These are phyloP conservation scores for Cylas formicarius DNA, from an alignment of 1,140 invertebrate species.

Conservation along the genomic window DNA sequence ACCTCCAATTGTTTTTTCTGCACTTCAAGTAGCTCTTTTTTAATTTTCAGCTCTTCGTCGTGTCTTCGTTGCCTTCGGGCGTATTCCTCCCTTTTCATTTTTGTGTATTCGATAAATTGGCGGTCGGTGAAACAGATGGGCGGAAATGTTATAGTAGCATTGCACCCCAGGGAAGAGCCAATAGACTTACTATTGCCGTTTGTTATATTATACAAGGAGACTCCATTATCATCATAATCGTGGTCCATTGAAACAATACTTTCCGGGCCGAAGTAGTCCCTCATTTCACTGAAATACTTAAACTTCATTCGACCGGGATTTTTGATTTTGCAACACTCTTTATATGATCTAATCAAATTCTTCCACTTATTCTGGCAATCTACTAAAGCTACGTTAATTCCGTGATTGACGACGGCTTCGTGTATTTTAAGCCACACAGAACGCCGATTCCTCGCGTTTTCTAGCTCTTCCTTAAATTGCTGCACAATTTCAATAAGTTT, in stretches of 20 bases:
- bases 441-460: slow-evolving; percentile 9
- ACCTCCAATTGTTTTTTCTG: slow-evolving; percentile 21
- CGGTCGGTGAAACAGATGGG: slow-evolving; percentile 20
- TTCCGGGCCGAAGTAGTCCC: slow-evolving; percentile 17
- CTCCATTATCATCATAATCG: slow-evolving; percentile 15
- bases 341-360: slow-evolving; percentile 17
- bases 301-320: slow-evolving; percentile 19
- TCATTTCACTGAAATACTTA: slow-evolving; percentile 21
- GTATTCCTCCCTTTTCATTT: slow-evolving; percentile 21
- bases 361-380: slow-evolving; percentile 23
- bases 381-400: slow-evolving; percentile 12
- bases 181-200: not conserved
- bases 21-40: slow-evolving; percentile 13
- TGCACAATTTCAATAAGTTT: slow-evolving; percentile 16
- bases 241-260: slow-evolving; percentile 10
- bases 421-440: slow-evolving; percentile 17
- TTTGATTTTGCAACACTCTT: slow-evolving; percentile 20
- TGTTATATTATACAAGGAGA: slow-evolving; percentile 10
- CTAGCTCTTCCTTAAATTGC: slow-evolving; percentile 14
- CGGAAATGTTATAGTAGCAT: slow-evolving; percentile 15
- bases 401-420: slow-evolving; percentile 11
- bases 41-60: slow-evolving; percentile 16
- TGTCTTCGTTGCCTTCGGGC: slow-evolving; percentile 15
- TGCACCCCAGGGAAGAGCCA: not conserved
- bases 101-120: slow-evolving; percentile 20